Percentiles rank a stretch among this genome's conserved stretches.
Evolutionary conservation across 2,113 vertebrate genomes (phyloP).

Genomic region (Tautogolabrus adspersus): DNA sequence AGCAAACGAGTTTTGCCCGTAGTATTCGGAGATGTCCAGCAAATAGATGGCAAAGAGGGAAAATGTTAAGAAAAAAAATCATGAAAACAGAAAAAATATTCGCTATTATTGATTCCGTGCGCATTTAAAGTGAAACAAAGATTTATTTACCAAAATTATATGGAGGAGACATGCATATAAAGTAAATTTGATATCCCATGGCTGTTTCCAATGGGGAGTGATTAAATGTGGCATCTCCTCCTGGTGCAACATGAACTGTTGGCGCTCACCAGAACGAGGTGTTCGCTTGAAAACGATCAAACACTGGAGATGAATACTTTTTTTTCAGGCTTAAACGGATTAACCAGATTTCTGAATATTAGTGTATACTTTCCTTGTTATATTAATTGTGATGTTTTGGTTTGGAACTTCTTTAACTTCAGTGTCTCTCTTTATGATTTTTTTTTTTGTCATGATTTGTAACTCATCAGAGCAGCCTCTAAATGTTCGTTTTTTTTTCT

Average conservation of each 20-base stretch:
- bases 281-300: constrained; percentile 63
- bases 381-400: constrained; percentile 78
- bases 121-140: constrained; percentile 82
- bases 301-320: constrained; percentile 75
- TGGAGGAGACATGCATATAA: constrained; percentile 69
- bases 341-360: constrained; percentile 81
- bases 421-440: constrained; percentile 72
- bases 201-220: constrained; percentile 69
- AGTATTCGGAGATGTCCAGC: constrained; percentile 77
- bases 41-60: constrained; percentile 70
- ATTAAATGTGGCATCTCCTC: constrained; percentile 73
- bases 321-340: constrained; percentile 73
- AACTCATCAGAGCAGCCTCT: constrained; percentile 70
- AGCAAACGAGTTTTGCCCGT: constrained; percentile 76
- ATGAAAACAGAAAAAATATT: constrained; percentile 58
- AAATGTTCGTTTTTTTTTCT: constrained; percentile 39
- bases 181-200: constrained; percentile 72
- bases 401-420: constrained; percentile 74
- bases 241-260: constrained; percentile 73
- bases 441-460: constrained; percentile 35
- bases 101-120: constrained; percentile 69
- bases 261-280: constrained; percentile 67
- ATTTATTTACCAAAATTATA: constrained; percentile 84
- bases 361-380: constrained; percentile 79
- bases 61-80: constrained; percentile 61